phyloP scores from a whole-genome alignment of 2,888 invertebrate species.

The Achlya flavicornis region DNA sequence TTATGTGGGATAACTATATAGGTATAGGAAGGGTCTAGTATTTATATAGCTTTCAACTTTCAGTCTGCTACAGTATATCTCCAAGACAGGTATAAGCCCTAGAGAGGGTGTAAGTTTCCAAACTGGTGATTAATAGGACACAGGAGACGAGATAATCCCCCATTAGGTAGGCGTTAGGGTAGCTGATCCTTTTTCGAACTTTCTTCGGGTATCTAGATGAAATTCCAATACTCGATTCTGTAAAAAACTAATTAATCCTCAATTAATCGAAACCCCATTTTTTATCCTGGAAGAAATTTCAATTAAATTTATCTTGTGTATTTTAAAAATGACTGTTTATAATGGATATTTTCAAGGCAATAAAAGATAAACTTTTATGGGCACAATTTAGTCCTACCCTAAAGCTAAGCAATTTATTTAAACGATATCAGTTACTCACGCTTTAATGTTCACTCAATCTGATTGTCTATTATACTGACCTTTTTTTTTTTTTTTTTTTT shows the following conservation, averaged over 20 bases:
- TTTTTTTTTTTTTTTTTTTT: no score
- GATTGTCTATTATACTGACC: constrained; percentile 45
- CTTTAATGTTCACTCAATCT: constrained; percentile 53
- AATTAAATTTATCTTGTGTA: neutral
- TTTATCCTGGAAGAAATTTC: neutral
- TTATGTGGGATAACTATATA: neutral
- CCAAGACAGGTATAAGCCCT: constrained; percentile 26
- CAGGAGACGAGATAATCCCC: constrained; percentile 50
- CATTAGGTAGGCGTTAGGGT: constrained; percentile 25
- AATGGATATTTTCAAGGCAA: neutral
- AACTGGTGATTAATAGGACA: constrained; percentile 60
- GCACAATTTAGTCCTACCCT: constrained; percentile 22
- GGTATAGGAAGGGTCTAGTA: neutral
- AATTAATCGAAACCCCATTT: neutral
- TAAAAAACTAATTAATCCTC: neutral
- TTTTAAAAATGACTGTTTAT: neutral
- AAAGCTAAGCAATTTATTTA: constrained; percentile 43
- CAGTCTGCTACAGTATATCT: constrained; percentile 11
- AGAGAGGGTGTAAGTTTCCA: constrained; percentile 51
- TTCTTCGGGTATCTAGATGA: constrained; percentile 4
- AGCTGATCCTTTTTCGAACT: constrained; percentile 35
- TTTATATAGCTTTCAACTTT: neutral
- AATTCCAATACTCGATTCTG: neutral
- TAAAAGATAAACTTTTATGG: constrained; percentile 19
- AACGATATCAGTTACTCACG: constrained; percentile 42